These are phyloP conservation scores for Saccopteryx leptura DNA, from an alignment of 2,113 vertebrate species.

Conservation along the genomic window DNA sequence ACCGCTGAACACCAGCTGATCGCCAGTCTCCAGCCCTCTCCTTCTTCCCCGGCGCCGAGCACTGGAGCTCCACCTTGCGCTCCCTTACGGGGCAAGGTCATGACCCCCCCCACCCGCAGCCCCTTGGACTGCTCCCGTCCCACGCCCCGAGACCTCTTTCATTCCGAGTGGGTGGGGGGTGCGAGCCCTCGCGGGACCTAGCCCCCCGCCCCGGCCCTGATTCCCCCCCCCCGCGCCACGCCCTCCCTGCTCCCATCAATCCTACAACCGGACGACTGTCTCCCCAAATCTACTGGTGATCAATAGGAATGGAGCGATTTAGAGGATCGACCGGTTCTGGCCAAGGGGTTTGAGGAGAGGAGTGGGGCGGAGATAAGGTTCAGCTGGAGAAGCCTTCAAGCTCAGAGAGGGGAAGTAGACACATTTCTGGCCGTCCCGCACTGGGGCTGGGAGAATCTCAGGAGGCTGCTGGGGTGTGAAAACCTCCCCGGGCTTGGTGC, in stretches of 20 bases:
- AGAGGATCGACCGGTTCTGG: constrained; percentile 44
- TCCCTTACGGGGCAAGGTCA: background rate
- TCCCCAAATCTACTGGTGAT: constrained; percentile 67
- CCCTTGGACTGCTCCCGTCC: background rate
- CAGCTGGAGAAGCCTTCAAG: background rate
- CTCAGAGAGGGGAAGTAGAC: background rate
- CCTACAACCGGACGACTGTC: constrained; percentile 35
- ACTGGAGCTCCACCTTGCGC: background rate
- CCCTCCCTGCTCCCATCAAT: background rate
- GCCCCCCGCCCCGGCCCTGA: background rate
- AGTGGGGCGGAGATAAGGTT: background rate
- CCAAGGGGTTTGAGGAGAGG: background rate
- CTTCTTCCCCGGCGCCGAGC: background rate
- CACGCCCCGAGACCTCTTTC: background rate
- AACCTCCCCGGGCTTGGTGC: background rate
- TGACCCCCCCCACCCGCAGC: rapidly evolving
- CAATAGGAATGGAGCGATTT: constrained; percentile 75
- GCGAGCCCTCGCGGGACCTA: background rate
- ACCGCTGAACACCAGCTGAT: constrained; percentile 85
- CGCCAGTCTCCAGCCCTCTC: rapidly evolving
- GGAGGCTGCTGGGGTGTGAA: background rate
- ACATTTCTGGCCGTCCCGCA: background rate
- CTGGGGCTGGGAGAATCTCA: background rate
- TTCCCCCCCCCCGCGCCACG: background rate
- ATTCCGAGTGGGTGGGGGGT: background rate